phyloP scores from a whole-genome alignment of 1,140 invertebrate species.

The Goniozus legneri region DNA sequence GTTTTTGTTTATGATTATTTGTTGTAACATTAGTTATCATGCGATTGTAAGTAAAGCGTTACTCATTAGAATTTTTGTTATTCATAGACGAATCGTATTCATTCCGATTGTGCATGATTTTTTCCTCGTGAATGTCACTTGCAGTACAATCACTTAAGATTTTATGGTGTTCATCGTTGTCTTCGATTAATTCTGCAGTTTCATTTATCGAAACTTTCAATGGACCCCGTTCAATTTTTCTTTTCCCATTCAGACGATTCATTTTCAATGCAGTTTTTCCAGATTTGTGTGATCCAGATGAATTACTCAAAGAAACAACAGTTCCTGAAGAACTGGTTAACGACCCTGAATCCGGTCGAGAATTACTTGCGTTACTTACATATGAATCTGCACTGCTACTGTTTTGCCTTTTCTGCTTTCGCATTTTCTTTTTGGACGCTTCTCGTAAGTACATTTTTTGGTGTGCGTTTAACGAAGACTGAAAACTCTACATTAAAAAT shows the following conservation, averaged over 20 bases:
- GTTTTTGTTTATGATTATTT: no score
- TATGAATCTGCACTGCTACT: conserved; percentile 40
- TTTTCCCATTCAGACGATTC: conserved; percentile 26
- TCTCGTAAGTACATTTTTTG: conserved; percentile 12
- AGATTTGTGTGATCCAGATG: conserved; percentile 22
- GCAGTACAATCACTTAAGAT: no score
- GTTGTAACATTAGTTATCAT: no score
- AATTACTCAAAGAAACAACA: conserved; percentile 23
- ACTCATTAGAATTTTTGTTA: no score
- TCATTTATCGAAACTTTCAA: conserved; percentile 57
- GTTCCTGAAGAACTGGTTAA: conserved; percentile 40
- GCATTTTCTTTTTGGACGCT: conserved; percentile 23
- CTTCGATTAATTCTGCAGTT: conserved; percentile 54
- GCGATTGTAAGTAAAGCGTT: no score
- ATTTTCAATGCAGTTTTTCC: conserved; percentile 24
- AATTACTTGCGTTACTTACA: conserved; percentile 29
- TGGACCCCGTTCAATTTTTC: conserved; percentile 42
- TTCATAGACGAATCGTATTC: no score
- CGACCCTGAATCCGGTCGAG: conserved; percentile 40
- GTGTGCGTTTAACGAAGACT: conserved; percentile 20
- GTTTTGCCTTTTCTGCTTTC: conserved; percentile 25
- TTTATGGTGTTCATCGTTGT: no score
- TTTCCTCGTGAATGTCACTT: no score
- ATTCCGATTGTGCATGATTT: no score
- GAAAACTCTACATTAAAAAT: conserved; percentile 34